Percentiles rank a stretch among this genome's conserved stretches.
These are phyloP conservation scores for Seira sanloemensis DNA, from an alignment of 2,888 invertebrate species.

Conservation along the genomic window DNA sequence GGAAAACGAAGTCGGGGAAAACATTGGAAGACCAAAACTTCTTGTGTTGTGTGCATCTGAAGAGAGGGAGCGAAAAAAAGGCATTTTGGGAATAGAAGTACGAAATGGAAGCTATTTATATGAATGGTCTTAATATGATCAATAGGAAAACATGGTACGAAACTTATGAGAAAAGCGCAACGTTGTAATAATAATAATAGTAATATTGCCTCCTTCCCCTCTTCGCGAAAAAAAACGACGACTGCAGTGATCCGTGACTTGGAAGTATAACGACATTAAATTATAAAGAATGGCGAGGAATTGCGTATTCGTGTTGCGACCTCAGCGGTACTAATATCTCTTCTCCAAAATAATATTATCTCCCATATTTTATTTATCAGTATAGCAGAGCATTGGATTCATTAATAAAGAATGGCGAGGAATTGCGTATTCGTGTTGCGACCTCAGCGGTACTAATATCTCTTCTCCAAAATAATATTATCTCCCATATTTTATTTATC, in stretches of 20 bases:
- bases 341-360: constrained; percentile 6
- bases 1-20: not conserved
- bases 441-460: constrained; percentile 1
- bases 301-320: constrained; percentile 47
- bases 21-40: no score
- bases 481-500: constrained; percentile 30
- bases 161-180: constrained; percentile 20
- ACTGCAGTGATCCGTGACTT: constrained; percentile 63
- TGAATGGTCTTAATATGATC: constrained; percentile 35
- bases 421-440: constrained; percentile 51
- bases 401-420: not conserved
- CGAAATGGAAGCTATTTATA: no score
- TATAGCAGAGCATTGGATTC: not conserved
- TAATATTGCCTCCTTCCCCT: no score
- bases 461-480: constrained; percentile 9
- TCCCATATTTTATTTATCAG: constrained; percentile 33
- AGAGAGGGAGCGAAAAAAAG: no score
- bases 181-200: constrained; percentile 28
- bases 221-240: not conserved
- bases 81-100: no score
- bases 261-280: constrained; percentile 53
- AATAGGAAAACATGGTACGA: constrained; percentile 32
- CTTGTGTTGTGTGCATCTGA: no score
- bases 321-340: not conserved
- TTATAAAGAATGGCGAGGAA: constrained; percentile 38